Percentiles rank a stretch among this genome's conserved stretches.
These are phyloP conservation scores for Eupsilia transversa DNA, from an alignment of 2,888 invertebrate genomes.

Conservation along the genomic window DNA sequence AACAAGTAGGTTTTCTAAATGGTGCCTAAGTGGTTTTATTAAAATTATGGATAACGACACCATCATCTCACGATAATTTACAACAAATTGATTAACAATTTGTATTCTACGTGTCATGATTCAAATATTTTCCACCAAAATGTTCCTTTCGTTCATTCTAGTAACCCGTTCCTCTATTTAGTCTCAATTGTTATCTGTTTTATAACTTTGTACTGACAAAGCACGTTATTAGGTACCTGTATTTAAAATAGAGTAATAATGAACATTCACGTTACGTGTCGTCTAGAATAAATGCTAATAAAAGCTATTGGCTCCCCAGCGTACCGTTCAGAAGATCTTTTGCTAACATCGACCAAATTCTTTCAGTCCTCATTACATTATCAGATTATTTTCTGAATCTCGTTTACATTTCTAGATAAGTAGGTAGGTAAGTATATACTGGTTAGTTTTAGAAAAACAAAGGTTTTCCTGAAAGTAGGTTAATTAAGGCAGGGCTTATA, in stretches of 20 bases:
- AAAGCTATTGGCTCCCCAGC: slow-evolving; percentile 13
- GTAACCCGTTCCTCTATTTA: background rate
- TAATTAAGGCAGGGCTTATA: background rate
- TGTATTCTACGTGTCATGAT: background rate
- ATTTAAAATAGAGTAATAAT: background rate
- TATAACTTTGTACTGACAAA: background rate
- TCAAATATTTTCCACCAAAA: background rate
- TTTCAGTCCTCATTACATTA: slow-evolving; percentile 49
- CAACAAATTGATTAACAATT: background rate
- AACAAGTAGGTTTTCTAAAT: background rate
- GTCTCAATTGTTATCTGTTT: no score
- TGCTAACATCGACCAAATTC: slow-evolving; percentile 34
- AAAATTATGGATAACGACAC: background rate
- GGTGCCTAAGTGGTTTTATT: background rate
- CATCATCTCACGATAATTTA: background rate
- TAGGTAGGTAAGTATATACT: slow-evolving; percentile 14
- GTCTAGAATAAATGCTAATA: slow-evolving; percentile 44
- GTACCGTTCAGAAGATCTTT: slow-evolving; percentile 41
- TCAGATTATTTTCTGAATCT: slow-evolving; percentile 50
- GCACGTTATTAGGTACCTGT: background rate
- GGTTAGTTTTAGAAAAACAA: slow-evolving; percentile 10
- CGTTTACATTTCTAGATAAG: slow-evolving; percentile 42
- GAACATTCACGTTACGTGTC: slow-evolving; percentile 2
- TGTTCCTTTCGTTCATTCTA: background rate
- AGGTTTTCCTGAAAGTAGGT: background rate